Evolutionary conservation across 2,797 vertebrate species (phyloP).

Genomic region (Austrolebias charrua): DNA sequence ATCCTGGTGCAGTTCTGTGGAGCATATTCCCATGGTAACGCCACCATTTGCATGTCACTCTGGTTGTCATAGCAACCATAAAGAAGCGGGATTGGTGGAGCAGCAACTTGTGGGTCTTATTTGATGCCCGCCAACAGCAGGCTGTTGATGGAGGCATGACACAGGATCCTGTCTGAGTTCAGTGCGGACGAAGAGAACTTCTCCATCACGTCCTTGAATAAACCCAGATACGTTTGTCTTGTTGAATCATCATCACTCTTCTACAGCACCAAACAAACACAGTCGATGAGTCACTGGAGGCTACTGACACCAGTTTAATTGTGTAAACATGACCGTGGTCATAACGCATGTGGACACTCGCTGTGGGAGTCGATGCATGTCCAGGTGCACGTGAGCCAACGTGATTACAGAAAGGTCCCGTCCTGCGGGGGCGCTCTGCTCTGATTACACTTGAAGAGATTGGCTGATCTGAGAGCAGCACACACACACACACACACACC

Average conservation of each 20-base stretch:
- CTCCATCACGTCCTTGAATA: conserved; percentile 2
- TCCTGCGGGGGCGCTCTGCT: conserved; percentile 57
- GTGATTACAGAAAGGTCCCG: conserved; percentile 66
- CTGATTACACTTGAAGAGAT: conserved; percentile 68
- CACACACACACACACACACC: conserved; percentile 3
- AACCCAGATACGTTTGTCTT: not conserved
- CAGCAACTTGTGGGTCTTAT: conserved; percentile 35
- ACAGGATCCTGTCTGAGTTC: not conserved
- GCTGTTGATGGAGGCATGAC: conserved; percentile 8
- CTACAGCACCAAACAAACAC: conserved; percentile 16
- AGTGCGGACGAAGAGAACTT: conserved; percentile 2
- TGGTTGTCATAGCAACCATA: conserved; percentile 71
- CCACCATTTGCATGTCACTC: conserved; percentile 68
- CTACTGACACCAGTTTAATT: conserved; percentile 14
- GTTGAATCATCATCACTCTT: not conserved
- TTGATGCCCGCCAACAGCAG: conserved; percentile 15
- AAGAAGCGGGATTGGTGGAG: conserved; percentile 46
- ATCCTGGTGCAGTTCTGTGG: conserved; percentile 27
- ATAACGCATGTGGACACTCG: conserved; percentile 27
- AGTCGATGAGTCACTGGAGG: conserved; percentile 27
- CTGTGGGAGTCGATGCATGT: conserved; percentile 24
- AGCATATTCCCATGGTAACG: conserved; percentile 75
- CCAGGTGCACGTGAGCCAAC: conserved; percentile 49
- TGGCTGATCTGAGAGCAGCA: conserved; percentile 42
- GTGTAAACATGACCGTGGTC: conserved; percentile 1